phyloP scores from a whole-genome alignment of 2,797 vertebrate genomes.

The Aldrovandia affinis region DNA sequence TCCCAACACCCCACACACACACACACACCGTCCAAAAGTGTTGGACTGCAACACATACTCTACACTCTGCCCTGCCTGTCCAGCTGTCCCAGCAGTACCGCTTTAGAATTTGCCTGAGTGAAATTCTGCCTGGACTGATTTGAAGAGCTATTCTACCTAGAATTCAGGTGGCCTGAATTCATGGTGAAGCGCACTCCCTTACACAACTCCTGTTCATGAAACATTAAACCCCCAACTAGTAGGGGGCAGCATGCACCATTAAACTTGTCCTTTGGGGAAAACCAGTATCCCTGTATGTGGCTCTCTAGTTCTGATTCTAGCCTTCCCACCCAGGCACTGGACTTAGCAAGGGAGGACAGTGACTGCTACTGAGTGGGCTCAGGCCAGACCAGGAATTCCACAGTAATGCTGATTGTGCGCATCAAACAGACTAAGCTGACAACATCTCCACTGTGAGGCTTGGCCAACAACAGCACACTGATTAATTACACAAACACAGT shows the following conservation, averaged over 20 bases:
- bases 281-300: background rate
- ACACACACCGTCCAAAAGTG: background rate
- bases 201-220: slow-evolving; percentile 17
- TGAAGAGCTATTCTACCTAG: no score
- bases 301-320: background rate
- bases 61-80: background rate
- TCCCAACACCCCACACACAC: no score
- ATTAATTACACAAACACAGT: slow-evolving; percentile 17
- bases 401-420: background rate
- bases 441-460: background rate
- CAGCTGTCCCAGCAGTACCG: background rate
- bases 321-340: background rate
- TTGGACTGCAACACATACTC: background rate
- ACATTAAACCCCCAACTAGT: slow-evolving; percentile 17
- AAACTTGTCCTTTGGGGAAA: background rate
- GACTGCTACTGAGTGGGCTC: background rate
- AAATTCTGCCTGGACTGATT: background rate
- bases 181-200: background rate
- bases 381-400: background rate
- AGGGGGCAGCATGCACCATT: slow-evolving; percentile 10
- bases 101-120: background rate
- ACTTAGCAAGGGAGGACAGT: background rate
- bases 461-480: slow-evolving; percentile 3
- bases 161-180: no score
- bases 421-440: slow-evolving; percentile 2